Percentiles rank a stretch among this genome's conserved stretches.
Conservation (phyloP, 2,113 vertebrate species). For the Melanerpes formicivorus region DNA sequence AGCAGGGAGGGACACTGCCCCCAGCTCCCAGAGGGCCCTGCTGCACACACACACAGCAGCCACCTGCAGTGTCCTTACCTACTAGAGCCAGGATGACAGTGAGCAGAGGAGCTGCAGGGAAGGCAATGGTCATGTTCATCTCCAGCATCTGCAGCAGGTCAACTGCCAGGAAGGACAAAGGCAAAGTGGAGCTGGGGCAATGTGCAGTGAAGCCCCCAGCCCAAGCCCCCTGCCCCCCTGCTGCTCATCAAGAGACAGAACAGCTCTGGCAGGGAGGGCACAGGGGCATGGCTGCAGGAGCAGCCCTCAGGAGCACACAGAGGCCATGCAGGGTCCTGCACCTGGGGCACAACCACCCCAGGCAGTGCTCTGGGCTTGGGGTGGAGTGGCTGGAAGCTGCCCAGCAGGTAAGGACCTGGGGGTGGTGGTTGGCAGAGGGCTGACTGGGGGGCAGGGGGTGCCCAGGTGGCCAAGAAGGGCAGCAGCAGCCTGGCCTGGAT, state of each 20-base stretch:
- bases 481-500: too few species aligned
- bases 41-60: not conserved
- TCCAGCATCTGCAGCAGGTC: constrained; percentile 98
- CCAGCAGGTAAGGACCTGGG: too few species aligned
- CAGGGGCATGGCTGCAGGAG: not conserved
- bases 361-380: too few species aligned
- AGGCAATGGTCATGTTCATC: constrained; percentile 99
- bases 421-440: too few species aligned
- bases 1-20: not conserved
- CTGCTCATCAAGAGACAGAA: not conserved
- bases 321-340: too few species aligned
- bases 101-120: constrained; percentile 95
- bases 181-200: rapidly evolving
- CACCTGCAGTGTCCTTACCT: constrained; percentile 77
- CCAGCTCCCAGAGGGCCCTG: not conserved
- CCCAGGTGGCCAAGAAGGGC: too few species aligned
- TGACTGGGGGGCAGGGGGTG: too few species aligned
- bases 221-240: not conserved
- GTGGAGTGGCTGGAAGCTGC: too few species aligned
- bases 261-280: rapidly evolving
- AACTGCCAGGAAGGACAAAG: constrained; percentile 78
- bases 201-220: too few species aligned
- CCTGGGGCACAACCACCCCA: too few species aligned
- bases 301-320: too few species aligned
- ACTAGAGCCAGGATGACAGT: constrained; percentile 97